These are phyloP conservation scores for Nesogale talazaci DNA, from an alignment of 2,113 vertebrate genomes.

Conservation along the genomic window DNA sequence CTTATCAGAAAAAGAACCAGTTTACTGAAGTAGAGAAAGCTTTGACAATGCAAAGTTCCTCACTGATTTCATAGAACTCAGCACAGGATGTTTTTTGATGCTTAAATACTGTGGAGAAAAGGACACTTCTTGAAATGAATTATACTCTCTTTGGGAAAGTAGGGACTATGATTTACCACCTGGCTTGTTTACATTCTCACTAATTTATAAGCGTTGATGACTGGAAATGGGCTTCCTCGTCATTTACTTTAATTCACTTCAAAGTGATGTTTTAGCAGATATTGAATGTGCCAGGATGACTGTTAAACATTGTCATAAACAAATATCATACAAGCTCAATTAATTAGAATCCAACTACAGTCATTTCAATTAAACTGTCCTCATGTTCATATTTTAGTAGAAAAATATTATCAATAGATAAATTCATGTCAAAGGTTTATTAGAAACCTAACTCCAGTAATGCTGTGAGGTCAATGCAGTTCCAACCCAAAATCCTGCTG, in stretches of 20 bases:
- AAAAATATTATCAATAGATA: constrained; percentile 28
- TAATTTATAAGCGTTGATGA: constrained; percentile 59
- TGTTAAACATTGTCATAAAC: constrained; percentile 44
- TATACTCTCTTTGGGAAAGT: constrained; percentile 13
- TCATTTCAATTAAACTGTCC: constrained; percentile 36
- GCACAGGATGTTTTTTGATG: neutral
- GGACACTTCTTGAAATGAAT: constrained; percentile 29
- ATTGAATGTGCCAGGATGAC: constrained; percentile 48
- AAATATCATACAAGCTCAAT: constrained; percentile 62
- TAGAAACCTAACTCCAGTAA: constrained; percentile 35
- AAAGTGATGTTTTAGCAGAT: constrained; percentile 30
- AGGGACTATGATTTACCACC: constrained; percentile 21
- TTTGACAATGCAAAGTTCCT: neutral
- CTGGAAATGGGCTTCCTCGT: constrained; percentile 5
- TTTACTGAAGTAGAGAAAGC: neutral
- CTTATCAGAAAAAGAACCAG: constrained; percentile 14
- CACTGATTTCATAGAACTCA: constrained; percentile 18
- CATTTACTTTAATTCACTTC: constrained; percentile 60
- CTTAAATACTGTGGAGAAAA: neutral
- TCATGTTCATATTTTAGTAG: constrained; percentile 48
- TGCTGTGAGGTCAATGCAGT: neutral
- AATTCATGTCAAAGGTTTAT: constrained; percentile 30
- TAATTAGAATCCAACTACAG: constrained; percentile 54
- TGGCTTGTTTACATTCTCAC: constrained; percentile 36
- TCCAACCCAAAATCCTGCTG: neutral